phyloP scores from a whole-genome alignment of 2,113 vertebrate genomes.

The Turnix velox region DNA sequence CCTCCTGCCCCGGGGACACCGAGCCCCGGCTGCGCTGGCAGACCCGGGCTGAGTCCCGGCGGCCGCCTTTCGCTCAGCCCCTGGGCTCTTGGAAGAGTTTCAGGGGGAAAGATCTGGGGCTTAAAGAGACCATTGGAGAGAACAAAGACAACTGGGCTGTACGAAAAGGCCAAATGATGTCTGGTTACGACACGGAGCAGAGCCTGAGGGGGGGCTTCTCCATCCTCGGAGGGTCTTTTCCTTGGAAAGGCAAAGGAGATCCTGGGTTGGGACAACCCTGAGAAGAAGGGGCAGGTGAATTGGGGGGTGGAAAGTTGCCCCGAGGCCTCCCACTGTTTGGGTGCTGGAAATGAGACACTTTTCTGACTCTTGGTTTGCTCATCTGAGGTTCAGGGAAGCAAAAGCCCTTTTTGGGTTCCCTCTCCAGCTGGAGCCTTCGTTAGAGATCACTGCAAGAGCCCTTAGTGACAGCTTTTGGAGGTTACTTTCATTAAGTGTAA shows the following conservation, averaged over 20 bases:
- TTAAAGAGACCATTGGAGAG: neutral
- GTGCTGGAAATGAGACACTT: neutral
- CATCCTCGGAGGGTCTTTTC: neutral
- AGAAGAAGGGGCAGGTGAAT: neutral
- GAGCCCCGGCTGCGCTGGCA: neutral
- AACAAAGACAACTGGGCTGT: slow-evolving; percentile 17
- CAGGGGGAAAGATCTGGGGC: slow-evolving; percentile 33
- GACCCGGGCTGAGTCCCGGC: neutral
- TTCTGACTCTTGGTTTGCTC: neutral
- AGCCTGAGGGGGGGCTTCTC: neutral
- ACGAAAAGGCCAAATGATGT: neutral
- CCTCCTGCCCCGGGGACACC: neutral
- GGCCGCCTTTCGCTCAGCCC: neutral
- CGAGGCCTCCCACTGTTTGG: neutral
- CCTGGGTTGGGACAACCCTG: neutral
- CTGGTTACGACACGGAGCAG: neutral
- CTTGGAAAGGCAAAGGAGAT: neutral
- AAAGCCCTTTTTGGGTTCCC: neutral
- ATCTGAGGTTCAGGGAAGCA: neutral
- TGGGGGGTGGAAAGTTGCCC: neutral
- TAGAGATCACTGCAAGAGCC: neutral
- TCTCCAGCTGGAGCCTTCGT: neutral
- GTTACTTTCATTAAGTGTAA: neutral
- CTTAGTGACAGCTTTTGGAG: neutral
- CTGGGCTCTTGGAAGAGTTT: slow-evolving; percentile 11